Conservation (phyloP, 2,797 vertebrate genomes). For the Anguilla anguilla region DNA sequence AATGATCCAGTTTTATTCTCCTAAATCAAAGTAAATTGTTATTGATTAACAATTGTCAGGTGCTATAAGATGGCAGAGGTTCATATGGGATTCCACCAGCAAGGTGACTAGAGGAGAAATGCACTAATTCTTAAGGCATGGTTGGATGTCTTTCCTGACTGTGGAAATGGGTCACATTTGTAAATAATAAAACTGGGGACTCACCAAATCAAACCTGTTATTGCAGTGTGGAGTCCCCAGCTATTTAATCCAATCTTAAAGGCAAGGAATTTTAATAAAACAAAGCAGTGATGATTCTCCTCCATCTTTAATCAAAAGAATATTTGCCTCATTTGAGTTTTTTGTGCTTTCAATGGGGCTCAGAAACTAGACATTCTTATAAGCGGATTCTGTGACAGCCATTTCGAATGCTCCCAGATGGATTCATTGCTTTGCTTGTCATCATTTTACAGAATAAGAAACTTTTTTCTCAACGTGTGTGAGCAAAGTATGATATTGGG, state of each 20-base stretch:
- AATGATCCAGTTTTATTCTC: neutral
- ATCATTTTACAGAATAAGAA: constrained; percentile 70
- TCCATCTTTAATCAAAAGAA: neutral
- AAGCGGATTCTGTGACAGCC: constrained; percentile 56
- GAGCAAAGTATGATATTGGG: constrained; percentile 55
- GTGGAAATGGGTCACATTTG: neutral
- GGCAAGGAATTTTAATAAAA: constrained; percentile 25
- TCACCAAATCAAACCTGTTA: neutral
- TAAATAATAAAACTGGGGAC: neutral
- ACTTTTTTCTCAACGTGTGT: constrained; percentile 67
- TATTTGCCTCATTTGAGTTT: neutral
- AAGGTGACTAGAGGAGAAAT: neutral
- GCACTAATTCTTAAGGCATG: neutral
- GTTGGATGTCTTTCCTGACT: neutral
- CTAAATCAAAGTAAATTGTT: neutral
- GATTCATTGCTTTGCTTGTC: constrained; percentile 74
- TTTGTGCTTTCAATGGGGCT: neutral
- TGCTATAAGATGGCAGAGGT: neutral
- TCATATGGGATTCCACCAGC: neutral
- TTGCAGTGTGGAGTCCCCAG: constrained; percentile 1
- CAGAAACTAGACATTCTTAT: constrained; percentile 23
- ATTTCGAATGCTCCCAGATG: constrained; percentile 66
- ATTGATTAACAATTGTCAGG: neutral
- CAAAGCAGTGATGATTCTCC: neutral
- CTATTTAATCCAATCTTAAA: neutral